Percentiles rank a stretch among this genome's conserved stretches.
Evolutionary conservation across 2,888 invertebrate species (phyloP).

Genomic region (Polia nebulosa): DNA sequence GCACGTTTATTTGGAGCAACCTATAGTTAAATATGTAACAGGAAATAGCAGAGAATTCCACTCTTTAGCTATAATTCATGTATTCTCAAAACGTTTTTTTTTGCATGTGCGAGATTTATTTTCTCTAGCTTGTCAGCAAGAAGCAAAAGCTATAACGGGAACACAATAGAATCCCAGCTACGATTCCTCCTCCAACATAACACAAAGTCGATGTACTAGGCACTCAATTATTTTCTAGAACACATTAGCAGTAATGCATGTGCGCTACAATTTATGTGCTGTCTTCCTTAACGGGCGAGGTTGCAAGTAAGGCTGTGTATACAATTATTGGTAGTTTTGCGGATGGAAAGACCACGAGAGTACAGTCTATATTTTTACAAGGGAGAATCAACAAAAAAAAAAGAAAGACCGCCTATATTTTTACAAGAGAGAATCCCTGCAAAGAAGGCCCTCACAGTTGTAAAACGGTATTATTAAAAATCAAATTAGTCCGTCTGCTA

Average conservation of each 20-base stretch:
- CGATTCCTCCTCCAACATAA: constrained; percentile 14
- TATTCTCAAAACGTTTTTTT: too few relatives aligned
- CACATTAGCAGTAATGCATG: constrained; percentile 71
- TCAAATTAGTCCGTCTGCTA: too few relatives aligned
- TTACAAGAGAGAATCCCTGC: too few relatives aligned
- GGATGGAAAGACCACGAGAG: background rate
- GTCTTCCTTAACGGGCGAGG: constrained; percentile 62
- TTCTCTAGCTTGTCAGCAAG: background rate
- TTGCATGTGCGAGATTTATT: background rate
- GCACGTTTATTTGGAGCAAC: too few relatives aligned
- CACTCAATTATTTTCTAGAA: constrained; percentile 69
- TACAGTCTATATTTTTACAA: background rate
- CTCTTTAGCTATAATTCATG: too few relatives aligned
- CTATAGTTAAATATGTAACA: too few relatives aligned
- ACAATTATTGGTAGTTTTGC: constrained; percentile 20
- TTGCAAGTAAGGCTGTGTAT: constrained; percentile 42
- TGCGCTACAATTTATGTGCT: constrained; percentile 68
- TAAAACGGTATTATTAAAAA: too few relatives aligned
- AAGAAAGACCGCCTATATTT: too few relatives aligned
- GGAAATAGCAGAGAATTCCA: too few relatives aligned
- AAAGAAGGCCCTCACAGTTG: too few relatives aligned
- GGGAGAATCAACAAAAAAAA: too few relatives aligned
- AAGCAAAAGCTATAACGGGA: background rate
- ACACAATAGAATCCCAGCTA: background rate
- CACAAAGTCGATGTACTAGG: constrained; percentile 52